phyloP scores from a whole-genome alignment of 2,888 invertebrate species.

The Trissoscelio sp. region DNA sequence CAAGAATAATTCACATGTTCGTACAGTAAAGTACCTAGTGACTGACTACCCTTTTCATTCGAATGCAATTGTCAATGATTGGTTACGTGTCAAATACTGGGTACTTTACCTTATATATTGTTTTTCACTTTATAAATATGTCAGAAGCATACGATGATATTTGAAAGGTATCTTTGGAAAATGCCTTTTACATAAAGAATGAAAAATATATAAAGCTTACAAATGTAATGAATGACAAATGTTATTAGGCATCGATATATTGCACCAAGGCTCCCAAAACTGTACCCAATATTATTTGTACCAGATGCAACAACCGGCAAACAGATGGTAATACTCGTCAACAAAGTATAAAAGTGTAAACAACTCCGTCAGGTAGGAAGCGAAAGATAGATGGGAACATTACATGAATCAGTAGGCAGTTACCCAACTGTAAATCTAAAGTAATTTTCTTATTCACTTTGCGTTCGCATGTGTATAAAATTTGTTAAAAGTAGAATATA shows the following conservation, averaged over 20 bases:
- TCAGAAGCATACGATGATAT: constrained; percentile 26
- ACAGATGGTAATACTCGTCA: constrained; percentile 5
- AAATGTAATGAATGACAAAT: neutral
- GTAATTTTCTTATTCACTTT: neutral
- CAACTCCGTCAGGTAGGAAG: neutral
- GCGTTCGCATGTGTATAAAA: neutral
- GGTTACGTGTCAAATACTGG: too few relatives aligned
- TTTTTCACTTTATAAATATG: constrained; percentile 4
- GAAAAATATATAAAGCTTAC: neutral
- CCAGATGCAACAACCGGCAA: too few relatives aligned
- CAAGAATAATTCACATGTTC: neutral
- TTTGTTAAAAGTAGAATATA: neutral
- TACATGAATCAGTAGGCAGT: constrained; percentile 2
- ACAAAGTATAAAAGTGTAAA: constrained; percentile 40
- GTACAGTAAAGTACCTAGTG: too few relatives aligned
- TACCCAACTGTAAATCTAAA: neutral
- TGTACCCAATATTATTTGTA: too few relatives aligned
- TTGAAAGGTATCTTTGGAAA: constrained; percentile 30
- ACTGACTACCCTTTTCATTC: too few relatives aligned
- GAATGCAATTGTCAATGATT: too few relatives aligned
- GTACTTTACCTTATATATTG: too few relatives aligned
- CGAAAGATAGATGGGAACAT: constrained; percentile 23
- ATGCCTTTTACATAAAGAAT: neutral
- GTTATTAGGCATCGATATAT: constrained; percentile 1
- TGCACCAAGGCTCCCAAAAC: neutral